Conservation (phyloP, 2,888 invertebrate species). For the Cephalotes varians region DNA sequence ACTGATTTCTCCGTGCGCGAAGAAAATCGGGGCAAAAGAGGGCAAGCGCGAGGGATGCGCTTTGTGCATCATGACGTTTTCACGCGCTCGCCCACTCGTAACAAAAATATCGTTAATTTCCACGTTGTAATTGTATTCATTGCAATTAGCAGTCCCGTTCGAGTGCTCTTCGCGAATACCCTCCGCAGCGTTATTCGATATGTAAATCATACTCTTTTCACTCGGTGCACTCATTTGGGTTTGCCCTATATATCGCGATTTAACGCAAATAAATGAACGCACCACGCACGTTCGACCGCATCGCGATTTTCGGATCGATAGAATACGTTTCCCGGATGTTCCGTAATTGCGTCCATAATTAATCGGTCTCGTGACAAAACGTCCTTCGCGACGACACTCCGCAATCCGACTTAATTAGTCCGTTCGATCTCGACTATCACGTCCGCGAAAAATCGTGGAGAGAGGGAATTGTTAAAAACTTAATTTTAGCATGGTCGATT, state of each 20-base stretch:
- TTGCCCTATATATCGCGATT: not conserved
- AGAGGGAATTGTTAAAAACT: conserved; percentile 21
- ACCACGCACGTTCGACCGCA: not conserved
- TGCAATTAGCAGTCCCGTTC: conserved; percentile 17
- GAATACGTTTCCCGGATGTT: not conserved
- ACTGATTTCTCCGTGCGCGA: not conserved
- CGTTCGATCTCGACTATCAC: not conserved
- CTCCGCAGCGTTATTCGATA: not conserved
- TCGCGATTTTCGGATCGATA: not conserved
- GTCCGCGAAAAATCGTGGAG: not conserved
- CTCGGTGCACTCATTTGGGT: not conserved
- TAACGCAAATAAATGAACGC: not conserved
- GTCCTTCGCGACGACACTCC: not conserved
- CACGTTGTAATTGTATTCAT: not conserved
- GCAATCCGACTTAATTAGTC: not conserved
- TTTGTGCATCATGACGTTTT: not conserved
- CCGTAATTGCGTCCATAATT: conserved; percentile 16
- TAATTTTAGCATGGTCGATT: conserved; percentile 37
- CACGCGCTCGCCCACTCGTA: not conserved
- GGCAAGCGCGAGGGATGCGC: not conserved
- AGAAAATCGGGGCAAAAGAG: not conserved
- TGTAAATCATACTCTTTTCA: conserved; percentile 6
- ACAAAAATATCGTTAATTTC: conserved; percentile 7
- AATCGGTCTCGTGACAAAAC: conserved; percentile 8
- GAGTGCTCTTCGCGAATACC: not conserved